phyloP scores from a whole-genome alignment of 2,113 vertebrate genomes.

The Gymnobelideus leadbeateri region DNA sequence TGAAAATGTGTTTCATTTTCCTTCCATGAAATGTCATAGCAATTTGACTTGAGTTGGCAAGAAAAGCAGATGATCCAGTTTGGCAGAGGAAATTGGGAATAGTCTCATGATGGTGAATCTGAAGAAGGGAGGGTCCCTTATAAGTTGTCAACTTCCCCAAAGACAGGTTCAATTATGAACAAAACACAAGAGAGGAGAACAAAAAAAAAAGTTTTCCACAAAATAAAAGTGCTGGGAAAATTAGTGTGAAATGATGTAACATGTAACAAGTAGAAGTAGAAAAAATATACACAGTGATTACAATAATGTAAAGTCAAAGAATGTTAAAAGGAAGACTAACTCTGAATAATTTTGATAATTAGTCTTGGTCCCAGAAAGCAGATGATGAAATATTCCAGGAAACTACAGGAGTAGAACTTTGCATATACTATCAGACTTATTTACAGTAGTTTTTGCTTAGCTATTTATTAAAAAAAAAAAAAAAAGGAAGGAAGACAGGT shows the following conservation, averaged over 20 bases:
- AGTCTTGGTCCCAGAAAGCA: background rate
- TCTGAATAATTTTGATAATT: background rate
- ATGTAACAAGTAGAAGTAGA: background rate
- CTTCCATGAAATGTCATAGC: slow-evolving; percentile 50
- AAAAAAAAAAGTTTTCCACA: slow-evolving; percentile 23
- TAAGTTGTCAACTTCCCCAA: background rate
- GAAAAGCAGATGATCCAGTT: slow-evolving; percentile 68
- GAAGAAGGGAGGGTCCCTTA: slow-evolving; percentile 31
- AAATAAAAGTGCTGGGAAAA: background rate
- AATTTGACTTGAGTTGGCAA: slow-evolving; percentile 72
- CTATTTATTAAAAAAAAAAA: background rate
- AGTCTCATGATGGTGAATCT: slow-evolving; percentile 22
- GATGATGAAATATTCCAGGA: background rate
- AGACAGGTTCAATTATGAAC: background rate
- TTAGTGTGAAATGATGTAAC: background rate
- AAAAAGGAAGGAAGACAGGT: background rate
- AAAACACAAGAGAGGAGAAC: slow-evolving; percentile 27
- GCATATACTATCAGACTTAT: background rate
- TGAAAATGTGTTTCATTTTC: slow-evolving; percentile 7
- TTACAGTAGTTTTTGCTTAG: background rate
- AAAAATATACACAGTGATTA: background rate
- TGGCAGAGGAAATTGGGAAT: slow-evolving; percentile 14
- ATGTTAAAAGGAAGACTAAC: background rate
- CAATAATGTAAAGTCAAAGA: background rate
- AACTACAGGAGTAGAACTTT: background rate